Conservation (phyloP, 2,113 vertebrate species). For the Muntiacus reevesi region DNA sequence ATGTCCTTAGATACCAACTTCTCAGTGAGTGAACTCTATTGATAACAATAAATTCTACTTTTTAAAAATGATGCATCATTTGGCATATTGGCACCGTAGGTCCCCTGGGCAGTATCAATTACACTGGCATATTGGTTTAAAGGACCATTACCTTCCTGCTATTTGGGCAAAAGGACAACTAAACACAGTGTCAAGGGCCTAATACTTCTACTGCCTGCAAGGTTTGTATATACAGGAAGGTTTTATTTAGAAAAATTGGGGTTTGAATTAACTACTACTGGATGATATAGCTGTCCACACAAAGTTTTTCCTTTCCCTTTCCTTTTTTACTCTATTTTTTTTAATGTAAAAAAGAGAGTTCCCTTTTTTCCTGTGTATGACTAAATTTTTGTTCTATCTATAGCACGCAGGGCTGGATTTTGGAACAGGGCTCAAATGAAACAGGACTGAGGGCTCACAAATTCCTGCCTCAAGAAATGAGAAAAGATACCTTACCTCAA, state of each 20-base stretch:
- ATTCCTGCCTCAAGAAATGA: constrained; percentile 30
- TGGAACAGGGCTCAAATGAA: background rate
- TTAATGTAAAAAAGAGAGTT: constrained; percentile 11
- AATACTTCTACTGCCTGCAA: background rate
- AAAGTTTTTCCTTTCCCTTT: too few species aligned
- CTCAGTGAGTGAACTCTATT: background rate
- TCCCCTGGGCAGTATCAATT: background rate
- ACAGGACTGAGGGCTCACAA: constrained; percentile 5
- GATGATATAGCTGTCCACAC: background rate
- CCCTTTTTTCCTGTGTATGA: constrained; percentile 25
- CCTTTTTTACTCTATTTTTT: background rate
- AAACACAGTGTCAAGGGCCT: background rate
- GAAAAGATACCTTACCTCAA: constrained; percentile 62
- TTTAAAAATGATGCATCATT: background rate
- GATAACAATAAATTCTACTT: constrained; percentile 20
- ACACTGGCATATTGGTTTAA: background rate
- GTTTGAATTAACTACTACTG: background rate
- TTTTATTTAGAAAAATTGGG: background rate
- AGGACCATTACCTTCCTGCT: background rate
- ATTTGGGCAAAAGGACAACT: constrained; percentile 13
- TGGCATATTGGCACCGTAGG: background rate
- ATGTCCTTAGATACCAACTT: background rate
- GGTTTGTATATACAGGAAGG: background rate
- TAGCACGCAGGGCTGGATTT: background rate
- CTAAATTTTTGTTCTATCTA: constrained; percentile 8